A percentile compares a stretch with the other conserved stretches of the same genome.
Conservation (phyloP, 2,113 vertebrate genomes). For the Alexandromys fortis region DNA sequence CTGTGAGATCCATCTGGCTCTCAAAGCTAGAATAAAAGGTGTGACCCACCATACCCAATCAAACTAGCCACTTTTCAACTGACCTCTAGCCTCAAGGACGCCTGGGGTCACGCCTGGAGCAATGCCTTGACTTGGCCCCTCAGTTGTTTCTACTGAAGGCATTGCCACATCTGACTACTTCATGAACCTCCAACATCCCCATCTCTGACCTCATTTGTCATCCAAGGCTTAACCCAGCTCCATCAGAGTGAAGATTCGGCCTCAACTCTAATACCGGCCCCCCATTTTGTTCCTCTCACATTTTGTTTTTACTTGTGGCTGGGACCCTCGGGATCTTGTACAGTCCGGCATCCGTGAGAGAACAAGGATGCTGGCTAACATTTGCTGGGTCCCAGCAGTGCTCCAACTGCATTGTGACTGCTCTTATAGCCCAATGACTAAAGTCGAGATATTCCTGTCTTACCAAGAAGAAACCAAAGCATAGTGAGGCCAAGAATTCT, state of each 20-base stretch:
- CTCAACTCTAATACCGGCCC: not conserved
- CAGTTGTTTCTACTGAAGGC: not conserved
- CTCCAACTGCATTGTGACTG: too few relatives aligned
- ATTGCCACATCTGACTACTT: not conserved
- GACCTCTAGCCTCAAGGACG: not conserved
- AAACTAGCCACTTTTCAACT: not conserved
- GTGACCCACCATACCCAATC: not conserved
- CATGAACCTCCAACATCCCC: not conserved
- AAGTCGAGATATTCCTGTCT: not conserved
- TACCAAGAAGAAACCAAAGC: conserved; percentile 18
- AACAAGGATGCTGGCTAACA: not conserved
- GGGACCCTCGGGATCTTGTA: not conserved
- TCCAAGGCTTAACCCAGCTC: conserved; percentile 22
- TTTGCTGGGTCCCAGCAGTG: too few relatives aligned
- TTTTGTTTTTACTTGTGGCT: not conserved
- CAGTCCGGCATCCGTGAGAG: not conserved
- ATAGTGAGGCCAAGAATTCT: not conserved
- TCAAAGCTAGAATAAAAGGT: not conserved
- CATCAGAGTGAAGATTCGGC: not conserved
- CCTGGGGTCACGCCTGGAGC: not conserved
- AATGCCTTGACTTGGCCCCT: not conserved
- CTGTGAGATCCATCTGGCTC: not conserved
- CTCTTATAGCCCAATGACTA: not conserved
- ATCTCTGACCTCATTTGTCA: conserved; percentile 14
- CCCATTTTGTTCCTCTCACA: not conserved